Base-by-base conservation (phyloP, 1,140 invertebrate genomes). In the Magallana ariakensis region DNA sequence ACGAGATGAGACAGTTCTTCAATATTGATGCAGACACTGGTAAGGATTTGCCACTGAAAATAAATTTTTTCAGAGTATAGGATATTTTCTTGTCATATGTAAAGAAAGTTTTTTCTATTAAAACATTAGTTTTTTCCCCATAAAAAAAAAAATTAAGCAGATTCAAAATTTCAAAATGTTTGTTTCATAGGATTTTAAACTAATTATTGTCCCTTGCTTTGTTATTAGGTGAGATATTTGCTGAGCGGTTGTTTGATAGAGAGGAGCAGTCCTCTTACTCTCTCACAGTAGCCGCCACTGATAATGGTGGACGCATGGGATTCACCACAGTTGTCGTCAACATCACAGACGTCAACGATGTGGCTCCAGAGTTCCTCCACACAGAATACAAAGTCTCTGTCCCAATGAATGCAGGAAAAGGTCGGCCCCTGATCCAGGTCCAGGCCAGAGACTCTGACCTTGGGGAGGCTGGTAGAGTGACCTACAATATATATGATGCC, bases 341-440 rank as follows among this genome's bases (percentile, higher is more conserved):
- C 90, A 96, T 99, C 10, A 95, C 94, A 5, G 98, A 99, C 95
- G 96, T 96, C 84, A 99, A 99, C 95, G 98, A 99, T 93, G 98
- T 98, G 94, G 94, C 96, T 80, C 98, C 98, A 0, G 94, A 95
- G 80, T 99, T 99, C 94, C 53, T 91, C 10, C 89, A 91, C 70
- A 87, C 92, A 80, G 92, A 93, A 80, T 94, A 94, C 90, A 92
- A 92, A 55, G 89, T 89, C 57, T 81, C 80, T 22, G 85, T 94
- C 11, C 87, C 90, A 16, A 87, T 85, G 75, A 86, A 90, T 87
- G 87, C 92, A n/a, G 75, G 89, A 7, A 85, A 92, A 10, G 91
- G 90, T 8, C 90, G 89, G n/a, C 57, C 85, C n/a, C 85, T 94
- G 16, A 19, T 93, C 4, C 89, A 92, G 93, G 96, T 98, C 0